phyloP scores from a whole-genome alignment of 30 jellyfish, hydroid and myxozoan species.

The Pseudorhiza aurosa region DNA sequence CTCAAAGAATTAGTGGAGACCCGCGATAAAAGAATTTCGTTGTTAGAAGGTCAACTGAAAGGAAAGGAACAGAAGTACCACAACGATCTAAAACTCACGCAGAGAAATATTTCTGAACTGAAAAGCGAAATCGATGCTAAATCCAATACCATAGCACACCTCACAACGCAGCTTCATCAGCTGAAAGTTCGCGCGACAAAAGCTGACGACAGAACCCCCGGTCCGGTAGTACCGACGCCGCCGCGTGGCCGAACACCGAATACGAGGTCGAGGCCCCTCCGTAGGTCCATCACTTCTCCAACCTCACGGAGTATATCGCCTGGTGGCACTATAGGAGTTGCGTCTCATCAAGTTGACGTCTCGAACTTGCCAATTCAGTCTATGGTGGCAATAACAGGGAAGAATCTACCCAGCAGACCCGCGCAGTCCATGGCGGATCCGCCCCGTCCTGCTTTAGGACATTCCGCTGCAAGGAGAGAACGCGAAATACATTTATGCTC shows the following conservation, averaged over 20 bases:
- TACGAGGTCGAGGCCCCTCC: constrained; percentile 33
- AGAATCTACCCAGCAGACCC: constrained; percentile 53
- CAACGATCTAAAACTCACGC: constrained; percentile 64
- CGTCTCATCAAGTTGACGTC: constrained; percentile 65
- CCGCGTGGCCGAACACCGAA: constrained; percentile 73
- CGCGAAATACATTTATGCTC: constrained; percentile 41
- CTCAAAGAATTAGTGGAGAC: constrained; percentile 47
- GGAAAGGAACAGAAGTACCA: constrained; percentile 82
- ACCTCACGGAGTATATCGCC: constrained; percentile 32
- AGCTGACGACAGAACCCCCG: neutral
- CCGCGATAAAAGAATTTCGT: constrained; percentile 78
- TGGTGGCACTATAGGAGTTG: constrained; percentile 1
- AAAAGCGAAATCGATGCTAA: constrained; percentile 84
- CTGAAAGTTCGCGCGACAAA: constrained; percentile 5
- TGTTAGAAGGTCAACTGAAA: constrained; percentile 86
- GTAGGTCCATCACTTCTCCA: constrained; percentile 67
- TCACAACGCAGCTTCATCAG: constrained; percentile 88
- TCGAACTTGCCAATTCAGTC: constrained; percentile 63
- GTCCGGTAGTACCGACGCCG: constrained; percentile 65
- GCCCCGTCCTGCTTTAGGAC: constrained; percentile 78
- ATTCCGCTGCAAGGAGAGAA: constrained; percentile 76
- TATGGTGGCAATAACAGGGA: constrained; percentile 55
- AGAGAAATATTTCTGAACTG: constrained; percentile 62
- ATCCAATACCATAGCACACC: constrained; percentile 72
- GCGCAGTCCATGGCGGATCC: constrained; percentile 70